phyloP scores from a whole-genome alignment of 2,113 vertebrate genomes.

The Mugil cephalus region DNA sequence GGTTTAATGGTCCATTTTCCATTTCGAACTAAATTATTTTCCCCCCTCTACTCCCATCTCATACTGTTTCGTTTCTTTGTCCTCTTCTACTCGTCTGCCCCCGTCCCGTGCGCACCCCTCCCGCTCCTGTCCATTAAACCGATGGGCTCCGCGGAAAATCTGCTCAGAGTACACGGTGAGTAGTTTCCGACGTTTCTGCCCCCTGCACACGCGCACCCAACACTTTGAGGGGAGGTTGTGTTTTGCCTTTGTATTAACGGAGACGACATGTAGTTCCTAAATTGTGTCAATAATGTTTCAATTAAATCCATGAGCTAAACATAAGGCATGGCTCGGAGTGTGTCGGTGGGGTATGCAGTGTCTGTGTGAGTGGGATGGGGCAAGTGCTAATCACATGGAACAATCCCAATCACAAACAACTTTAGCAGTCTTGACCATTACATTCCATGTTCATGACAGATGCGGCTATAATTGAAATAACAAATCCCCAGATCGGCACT shows the following conservation, averaged over 20 bases:
- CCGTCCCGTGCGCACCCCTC: background rate
- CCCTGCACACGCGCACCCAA: background rate
- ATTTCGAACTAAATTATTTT: slow-evolving; percentile 31
- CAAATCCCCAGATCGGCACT: no score
- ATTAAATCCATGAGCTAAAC: background rate
- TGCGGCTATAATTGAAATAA: no score
- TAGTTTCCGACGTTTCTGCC: slow-evolving; percentile 30
- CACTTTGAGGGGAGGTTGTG: no score
- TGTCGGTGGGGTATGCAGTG: no score
- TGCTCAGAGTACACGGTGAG: slow-evolving; percentile 80
- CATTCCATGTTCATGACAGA: no score
- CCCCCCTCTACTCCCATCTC: slow-evolving; percentile 24
- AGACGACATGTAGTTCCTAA: background rate
- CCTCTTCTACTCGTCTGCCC: slow-evolving; percentile 6
- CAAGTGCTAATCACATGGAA: no score
- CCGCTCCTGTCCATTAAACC: slow-evolving; percentile 31
- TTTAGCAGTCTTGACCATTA: no score
- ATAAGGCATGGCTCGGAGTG: no score
- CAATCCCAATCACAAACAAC: no score
- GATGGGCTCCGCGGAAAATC: slow-evolving; percentile 47
- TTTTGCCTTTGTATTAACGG: no score
- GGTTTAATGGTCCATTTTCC: slow-evolving; percentile 24
- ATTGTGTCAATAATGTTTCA: background rate
- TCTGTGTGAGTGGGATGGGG: no score
- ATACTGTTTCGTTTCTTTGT: slow-evolving; percentile 31